Base-by-base conservation (phyloP, 2,113 vertebrate species). In the Siphamia tubifer region DNA sequence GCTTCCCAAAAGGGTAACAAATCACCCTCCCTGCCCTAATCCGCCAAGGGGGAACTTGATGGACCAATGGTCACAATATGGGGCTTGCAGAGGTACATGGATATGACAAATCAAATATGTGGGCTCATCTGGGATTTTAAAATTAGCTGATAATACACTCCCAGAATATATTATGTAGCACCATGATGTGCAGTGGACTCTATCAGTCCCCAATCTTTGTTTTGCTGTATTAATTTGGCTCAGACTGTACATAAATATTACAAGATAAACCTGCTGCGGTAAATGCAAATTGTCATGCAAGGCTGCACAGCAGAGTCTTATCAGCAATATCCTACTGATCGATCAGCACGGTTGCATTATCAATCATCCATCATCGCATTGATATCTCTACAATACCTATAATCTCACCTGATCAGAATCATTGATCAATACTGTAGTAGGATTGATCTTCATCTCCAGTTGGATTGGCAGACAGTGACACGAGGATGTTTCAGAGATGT, bases 1-100 rank as follows among this genome's bases (percentile, higher is more conserved):
- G 83, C 77, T 75, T 86, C 90, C 89, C 87, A 87, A 88, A 86
- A 85, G 90, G 83, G 85, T 92, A 91, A 92, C 91, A 92, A 93
- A 92, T 92, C 91, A 92, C 87, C 86, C 68, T 35, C 55, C 72
- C 44, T 68, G 58, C 17, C 86, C 68, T 87, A 86, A 86, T 91
- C 88, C 87, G 69, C 86, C 64, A 51, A 65, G 74, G 74, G 74
- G 77, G 63, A 57, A 77, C 38, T 58, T 79, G 67, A 86, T 74
- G 74, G 81, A 79, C 75, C 74, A 74, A 55, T 75, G 76, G 76
- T 75, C 68, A 77, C 74, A 83, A 77, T 79, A 79, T 77, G 43
- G 32, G 74, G 51, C 47, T 48, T 48, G 48, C 44, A 48, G 53
- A 76, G 65, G 72, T 61, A 5, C 40, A 53, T 9, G 12, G 21